phyloP scores from a whole-genome alignment of 2,797 vertebrate species.

The Anabas testudineus region DNA sequence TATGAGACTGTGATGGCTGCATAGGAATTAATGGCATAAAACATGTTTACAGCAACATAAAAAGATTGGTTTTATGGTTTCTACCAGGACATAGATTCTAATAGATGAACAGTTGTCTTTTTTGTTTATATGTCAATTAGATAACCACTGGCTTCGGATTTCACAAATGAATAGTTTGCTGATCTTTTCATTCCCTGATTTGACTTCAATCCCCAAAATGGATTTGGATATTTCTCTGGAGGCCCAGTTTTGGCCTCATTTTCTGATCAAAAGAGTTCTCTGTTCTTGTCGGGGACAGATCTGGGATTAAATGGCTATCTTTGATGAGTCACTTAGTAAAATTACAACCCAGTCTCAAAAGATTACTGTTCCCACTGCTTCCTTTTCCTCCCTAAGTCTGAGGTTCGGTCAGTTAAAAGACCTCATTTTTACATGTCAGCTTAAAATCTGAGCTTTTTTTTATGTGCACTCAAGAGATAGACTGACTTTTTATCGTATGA shows the following conservation, averaged over 20 bases:
- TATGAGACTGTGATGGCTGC: conserved; percentile 32
- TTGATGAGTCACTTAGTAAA: conserved; percentile 85
- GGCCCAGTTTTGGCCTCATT: conserved; percentile 75
- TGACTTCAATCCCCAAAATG: conserved; percentile 77
- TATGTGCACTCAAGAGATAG: conserved; percentile 4
- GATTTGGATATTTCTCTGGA: conserved; percentile 71
- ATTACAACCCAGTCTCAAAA: conserved; percentile 78
- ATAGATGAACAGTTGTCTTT: neutral
- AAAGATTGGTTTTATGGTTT: neutral
- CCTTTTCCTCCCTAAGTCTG: conserved; percentile 11
- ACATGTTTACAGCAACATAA: conserved; percentile 23
- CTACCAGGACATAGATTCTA: neutral
- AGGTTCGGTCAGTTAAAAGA: conserved; percentile 45
- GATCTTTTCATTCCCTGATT: conserved; percentile 76
- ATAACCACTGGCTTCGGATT: conserved; percentile 59
- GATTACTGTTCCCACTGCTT: conserved; percentile 56
- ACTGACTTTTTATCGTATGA: conserved; percentile 3
- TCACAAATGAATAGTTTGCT: conserved; percentile 69
- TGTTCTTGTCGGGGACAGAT: conserved; percentile 76
- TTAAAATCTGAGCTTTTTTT: conserved; percentile 34
- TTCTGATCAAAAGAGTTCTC: conserved; percentile 80
- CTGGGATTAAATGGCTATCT: conserved; percentile 84
- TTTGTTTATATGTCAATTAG: conserved; percentile 61
- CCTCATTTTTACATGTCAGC: conserved; percentile 53
- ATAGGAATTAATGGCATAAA: conserved; percentile 35